Conservation (phyloP, 2,113 vertebrate genomes). For the Lamprotornis superbus region DNA sequence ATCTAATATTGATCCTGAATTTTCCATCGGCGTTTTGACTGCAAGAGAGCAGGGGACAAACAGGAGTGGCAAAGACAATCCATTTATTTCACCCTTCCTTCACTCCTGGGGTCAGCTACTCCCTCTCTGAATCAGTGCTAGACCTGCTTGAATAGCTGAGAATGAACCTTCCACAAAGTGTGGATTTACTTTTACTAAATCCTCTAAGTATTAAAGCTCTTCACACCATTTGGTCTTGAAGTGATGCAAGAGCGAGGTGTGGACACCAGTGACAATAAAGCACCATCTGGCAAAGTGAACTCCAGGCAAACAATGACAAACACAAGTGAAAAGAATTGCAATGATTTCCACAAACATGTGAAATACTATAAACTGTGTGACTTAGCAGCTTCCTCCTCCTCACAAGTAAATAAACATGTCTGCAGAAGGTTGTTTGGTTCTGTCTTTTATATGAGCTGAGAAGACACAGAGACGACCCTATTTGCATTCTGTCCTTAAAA, state of each 20-base stretch:
- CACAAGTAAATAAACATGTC: conserved; percentile 87
- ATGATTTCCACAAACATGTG: conserved; percentile 96
- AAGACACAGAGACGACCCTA: conserved; percentile 1
- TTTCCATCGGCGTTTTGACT: conserved; percentile 49
- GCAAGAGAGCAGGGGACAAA: conserved; percentile 60
- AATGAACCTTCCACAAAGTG: conserved; percentile 71
- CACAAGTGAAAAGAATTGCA: conserved; percentile 96
- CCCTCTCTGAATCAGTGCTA: conserved; percentile 69
- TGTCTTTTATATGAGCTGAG: conserved; percentile 47
- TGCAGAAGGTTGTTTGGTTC: conserved; percentile 59
- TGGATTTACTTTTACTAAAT: conserved; percentile 82
- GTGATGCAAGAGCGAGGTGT: conserved; percentile 94
- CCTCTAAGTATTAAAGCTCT: conserved; percentile 83
- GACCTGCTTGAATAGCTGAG: conserved; percentile 73
- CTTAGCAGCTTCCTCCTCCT: conserved; percentile 88
- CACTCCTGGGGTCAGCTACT: conserved; percentile 60
- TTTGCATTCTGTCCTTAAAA: conserved; percentile 68
- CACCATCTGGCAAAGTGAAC: conserved; percentile 96
- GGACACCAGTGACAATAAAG: conserved; percentile 95
- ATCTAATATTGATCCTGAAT: conserved; percentile 35
- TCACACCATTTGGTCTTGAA: conserved; percentile 96
- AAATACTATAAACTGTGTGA: conserved; percentile 90
- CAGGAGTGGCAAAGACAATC: conserved; percentile 38
- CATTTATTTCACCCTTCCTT: conserved; percentile 41
- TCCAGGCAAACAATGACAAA: conserved; percentile 96